Evolutionary conservation across 2,888 invertebrate genomes (phyloP).

Genomic region (Mythimna vitellina): DNA sequence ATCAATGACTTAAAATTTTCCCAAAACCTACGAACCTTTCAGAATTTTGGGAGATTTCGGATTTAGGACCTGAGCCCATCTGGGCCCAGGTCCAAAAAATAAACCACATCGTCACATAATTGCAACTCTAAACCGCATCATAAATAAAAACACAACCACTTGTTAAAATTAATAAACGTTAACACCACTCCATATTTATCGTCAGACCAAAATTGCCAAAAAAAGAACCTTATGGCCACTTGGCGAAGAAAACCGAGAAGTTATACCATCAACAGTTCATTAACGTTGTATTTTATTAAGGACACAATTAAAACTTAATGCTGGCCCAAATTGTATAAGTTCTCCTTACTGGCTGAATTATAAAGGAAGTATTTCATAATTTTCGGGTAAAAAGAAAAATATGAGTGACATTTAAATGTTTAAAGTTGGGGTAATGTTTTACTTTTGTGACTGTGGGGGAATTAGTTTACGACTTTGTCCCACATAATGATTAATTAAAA

Average conservation of each 20-base stretch:
- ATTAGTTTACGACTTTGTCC: neutral
- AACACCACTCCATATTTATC: slow-evolving; percentile 33
- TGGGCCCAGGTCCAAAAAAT: neutral
- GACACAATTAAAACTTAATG: slow-evolving; percentile 60
- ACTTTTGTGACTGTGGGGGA: neutral
- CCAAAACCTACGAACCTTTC: no score
- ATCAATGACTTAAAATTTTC: neutral
- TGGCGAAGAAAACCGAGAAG: slow-evolving; percentile 39
- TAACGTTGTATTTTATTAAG: slow-evolving; percentile 60
- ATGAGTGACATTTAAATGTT: slow-evolving; percentile 28
- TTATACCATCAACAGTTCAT: slow-evolving; percentile 50
- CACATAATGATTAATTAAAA: no score
- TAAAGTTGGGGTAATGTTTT: slow-evolving; percentile 32
- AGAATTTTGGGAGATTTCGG: no score
- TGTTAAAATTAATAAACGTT: slow-evolving; percentile 16
- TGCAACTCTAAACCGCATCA: neutral
- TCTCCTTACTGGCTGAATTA: slow-evolving; percentile 23
- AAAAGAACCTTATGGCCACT: slow-evolving; percentile 31
- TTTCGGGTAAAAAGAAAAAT: slow-evolving; percentile 45
- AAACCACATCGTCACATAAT: neutral
- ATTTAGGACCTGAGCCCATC: no score
- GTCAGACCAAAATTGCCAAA: slow-evolving; percentile 37
- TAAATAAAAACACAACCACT: slow-evolving; percentile 7
- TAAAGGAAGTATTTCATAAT: slow-evolving; percentile 30
- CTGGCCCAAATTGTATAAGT: slow-evolving; percentile 49